phyloP scores from a whole-genome alignment of 2,888 invertebrate species.

The Abrostola tripartita region DNA sequence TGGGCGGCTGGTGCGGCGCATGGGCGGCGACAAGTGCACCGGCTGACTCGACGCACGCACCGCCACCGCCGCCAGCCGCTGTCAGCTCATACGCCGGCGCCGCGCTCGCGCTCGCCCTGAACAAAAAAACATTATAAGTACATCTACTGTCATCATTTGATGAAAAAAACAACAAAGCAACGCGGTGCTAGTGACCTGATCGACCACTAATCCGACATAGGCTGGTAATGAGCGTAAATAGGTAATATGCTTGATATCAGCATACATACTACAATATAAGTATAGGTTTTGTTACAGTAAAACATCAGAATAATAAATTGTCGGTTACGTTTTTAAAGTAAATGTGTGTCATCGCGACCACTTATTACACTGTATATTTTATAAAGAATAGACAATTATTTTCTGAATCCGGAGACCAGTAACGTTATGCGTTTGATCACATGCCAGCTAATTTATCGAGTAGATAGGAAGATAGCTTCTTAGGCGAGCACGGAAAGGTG shows the following conservation, averaged over 20 bases:
- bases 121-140: conserved; percentile 22
- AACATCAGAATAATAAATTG: neutral
- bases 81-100: conserved; percentile 77
- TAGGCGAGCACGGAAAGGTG: no score
- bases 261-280: neutral
- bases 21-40: conserved; percentile 27
- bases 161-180: neutral
- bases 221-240: no score
- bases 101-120: conserved; percentile 66
- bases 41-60: conserved; percentile 40
- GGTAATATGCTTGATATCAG: no score
- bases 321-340: neutral
- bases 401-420: no score
- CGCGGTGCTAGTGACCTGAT: neutral
- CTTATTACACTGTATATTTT: no score
- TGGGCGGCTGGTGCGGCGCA: conserved; percentile 46
- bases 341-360: no score
- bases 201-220: no score
- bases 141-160: neutral
- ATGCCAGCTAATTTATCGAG: no score
- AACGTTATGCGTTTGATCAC: no score
- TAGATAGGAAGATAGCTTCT: no score
- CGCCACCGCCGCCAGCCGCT: conserved; percentile 58
- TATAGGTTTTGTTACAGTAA: no score
- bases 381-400: no score